Percentiles rank a stretch among this genome's conserved stretches.
These are phyloP conservation scores for Hystrix brachyura DNA, from an alignment of 2,113 vertebrate species.

Conservation along the genomic window DNA sequence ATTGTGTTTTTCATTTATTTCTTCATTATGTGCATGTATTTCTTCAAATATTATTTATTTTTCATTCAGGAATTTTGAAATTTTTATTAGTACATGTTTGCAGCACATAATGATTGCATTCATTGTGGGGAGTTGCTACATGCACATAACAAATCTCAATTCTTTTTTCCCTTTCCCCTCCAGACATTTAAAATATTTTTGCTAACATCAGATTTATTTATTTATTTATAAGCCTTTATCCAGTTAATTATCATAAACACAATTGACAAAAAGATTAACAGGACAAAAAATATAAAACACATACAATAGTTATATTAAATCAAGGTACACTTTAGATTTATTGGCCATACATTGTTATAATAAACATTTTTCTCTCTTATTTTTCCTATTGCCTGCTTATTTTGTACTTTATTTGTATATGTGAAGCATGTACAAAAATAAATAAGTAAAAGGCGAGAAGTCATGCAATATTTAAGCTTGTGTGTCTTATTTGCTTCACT, in stretches of 20 bases:
- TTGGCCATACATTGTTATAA: background rate
- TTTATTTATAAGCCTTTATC: background rate
- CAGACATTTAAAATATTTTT: background rate
- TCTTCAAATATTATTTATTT: no score
- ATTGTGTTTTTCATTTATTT: background rate
- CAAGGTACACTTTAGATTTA: background rate
- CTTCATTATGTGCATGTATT: background rate
- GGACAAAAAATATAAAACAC: background rate
- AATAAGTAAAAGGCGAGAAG: background rate
- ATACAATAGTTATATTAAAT: background rate
- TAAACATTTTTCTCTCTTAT: background rate
- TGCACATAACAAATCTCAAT: background rate
- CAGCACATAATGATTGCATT: background rate
- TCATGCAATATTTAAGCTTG: background rate
- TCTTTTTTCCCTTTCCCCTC: background rate
- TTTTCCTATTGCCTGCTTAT: background rate
- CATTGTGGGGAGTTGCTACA: background rate
- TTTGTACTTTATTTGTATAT: background rate
- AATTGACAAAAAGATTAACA: background rate
- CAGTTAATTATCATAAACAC: background rate
- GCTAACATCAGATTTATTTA: background rate
- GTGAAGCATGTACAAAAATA: background rate
- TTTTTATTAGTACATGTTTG: background rate
- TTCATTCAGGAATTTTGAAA: background rate
- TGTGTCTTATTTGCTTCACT: background rate